phyloP scores from a whole-genome alignment of 2,888 invertebrate species.

The Lumbricus terrestris region DNA sequence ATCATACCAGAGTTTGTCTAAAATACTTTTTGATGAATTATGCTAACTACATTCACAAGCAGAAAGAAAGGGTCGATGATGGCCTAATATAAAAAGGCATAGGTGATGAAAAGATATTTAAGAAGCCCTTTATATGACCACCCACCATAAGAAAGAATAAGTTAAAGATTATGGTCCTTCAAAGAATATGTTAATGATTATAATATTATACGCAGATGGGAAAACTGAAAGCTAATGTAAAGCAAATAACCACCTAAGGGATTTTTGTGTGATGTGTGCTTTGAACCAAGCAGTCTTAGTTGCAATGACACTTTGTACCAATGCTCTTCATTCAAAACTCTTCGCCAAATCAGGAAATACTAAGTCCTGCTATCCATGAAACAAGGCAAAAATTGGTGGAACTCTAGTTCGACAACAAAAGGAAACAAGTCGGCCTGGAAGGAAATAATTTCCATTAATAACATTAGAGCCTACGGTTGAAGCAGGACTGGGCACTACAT shows the following conservation, averaged over 20 bases:
- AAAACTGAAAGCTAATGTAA: background rate
- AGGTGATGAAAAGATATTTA: background rate
- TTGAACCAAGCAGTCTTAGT: background rate
- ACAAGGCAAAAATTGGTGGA: background rate
- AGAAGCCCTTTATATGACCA: background rate
- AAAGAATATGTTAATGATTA: background rate
- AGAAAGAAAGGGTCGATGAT: background rate
- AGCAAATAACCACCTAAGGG: background rate
- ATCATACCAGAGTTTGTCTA: no score
- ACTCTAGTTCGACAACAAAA: background rate
- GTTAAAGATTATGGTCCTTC: background rate
- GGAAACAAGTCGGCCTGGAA: background rate
- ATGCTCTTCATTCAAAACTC: background rate
- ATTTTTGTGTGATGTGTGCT: background rate
- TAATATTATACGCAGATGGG: background rate
- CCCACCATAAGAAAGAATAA: background rate
- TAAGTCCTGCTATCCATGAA: background rate
- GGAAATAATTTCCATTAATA: background rate
- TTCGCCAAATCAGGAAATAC: background rate
- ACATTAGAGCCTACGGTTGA: background rate
- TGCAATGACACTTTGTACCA: background rate
- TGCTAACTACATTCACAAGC: background rate
- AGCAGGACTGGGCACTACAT: background rate
- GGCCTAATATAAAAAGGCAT: background rate
- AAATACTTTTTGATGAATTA: no score